Base-by-base conservation (phyloP, 2,888 invertebrate genomes). In the Lordiphosa fenestrarum region DNA sequence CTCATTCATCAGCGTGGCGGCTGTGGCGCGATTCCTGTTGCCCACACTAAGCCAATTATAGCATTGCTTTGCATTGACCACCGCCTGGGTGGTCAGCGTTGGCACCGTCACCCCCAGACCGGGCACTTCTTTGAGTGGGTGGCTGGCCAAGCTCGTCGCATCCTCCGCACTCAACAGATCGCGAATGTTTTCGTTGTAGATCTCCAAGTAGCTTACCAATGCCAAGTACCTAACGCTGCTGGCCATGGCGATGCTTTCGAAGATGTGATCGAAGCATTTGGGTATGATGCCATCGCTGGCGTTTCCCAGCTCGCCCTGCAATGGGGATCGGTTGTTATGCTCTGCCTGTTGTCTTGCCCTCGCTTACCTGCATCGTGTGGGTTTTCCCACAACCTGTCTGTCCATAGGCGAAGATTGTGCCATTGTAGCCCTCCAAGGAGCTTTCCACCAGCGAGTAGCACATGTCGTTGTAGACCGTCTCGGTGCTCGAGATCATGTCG, bases 311-410 rank as follows among this genome's bases (percentile, higher is more conserved):
- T 78, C 83, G 55, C 52, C 42, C 19, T 37, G 30, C 6, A 3
- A 15, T 4, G 23, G 4, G 6, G 7, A 3, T 1, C 6, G 13
- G 4, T 25, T 30, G 15, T 19, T 30, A 15, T 15, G 35, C 2
- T 5, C 21, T 13, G 1, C 5, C 23, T 23, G 0, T 23, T 23
- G 23, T 4, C 23, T 21, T 1, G 10, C 10, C 13, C 5, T 25
- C 35, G 12, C 15, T 47, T 51, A 95, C 96, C 87, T 96, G 95
- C 96, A 97, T 97, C 9, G 96, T 95, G 87, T 94, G 95, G 0
- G 96, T 95, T 88, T 97, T 97, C 0, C 97, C 97, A 87, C 96
- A 96, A 0, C 97, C 96, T 0, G 96, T 97, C 90, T 97, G 97
- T 0, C 97, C 97, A 86, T 97, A 97, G 0, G 97, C 97, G 89